Percentiles rank a stretch among this genome's conserved stretches.
Conservation (phyloP, 2,797 vertebrate species). For the Sphenodon punctatus region DNA sequence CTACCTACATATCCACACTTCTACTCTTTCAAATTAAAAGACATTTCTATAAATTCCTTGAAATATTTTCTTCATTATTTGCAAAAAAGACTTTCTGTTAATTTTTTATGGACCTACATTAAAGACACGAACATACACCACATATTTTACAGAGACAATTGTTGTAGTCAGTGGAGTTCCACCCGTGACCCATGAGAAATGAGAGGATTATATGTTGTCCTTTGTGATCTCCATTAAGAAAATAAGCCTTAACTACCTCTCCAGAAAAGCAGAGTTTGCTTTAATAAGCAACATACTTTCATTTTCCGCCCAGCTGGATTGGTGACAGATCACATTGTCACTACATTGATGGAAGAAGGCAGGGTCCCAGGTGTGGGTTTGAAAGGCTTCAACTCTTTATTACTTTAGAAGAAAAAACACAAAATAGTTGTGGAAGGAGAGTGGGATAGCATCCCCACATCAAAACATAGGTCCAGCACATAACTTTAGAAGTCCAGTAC, state of each 20-base stretch:
- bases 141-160: neutral
- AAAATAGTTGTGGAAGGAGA: too few relatives aligned
- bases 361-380: too few relatives aligned
- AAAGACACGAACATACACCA: neutral
- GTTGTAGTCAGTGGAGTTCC: neutral
- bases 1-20: accelerated
- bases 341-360: too few relatives aligned
- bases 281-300: neutral
- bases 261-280: neutral
- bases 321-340: neutral
- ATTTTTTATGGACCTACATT: neutral
- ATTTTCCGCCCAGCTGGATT: slow-evolving; percentile 20
- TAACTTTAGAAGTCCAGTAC: too few relatives aligned
- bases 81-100: neutral
- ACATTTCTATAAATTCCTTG: neutral
- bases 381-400: too few relatives aligned
- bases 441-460: too few relatives aligned
- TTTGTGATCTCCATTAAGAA: neutral
- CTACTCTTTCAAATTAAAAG: neutral
- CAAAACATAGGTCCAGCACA: too few relatives aligned
- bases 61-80: neutral
- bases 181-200: neutral
- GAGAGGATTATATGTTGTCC: neutral
- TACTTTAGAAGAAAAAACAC: too few relatives aligned
- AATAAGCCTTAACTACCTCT: neutral